A percentile compares a stretch with the other conserved stretches of the same genome.
Evolutionary conservation across 2,113 vertebrate species (phyloP).

Genomic region (Asarcornis scutulata): DNA sequence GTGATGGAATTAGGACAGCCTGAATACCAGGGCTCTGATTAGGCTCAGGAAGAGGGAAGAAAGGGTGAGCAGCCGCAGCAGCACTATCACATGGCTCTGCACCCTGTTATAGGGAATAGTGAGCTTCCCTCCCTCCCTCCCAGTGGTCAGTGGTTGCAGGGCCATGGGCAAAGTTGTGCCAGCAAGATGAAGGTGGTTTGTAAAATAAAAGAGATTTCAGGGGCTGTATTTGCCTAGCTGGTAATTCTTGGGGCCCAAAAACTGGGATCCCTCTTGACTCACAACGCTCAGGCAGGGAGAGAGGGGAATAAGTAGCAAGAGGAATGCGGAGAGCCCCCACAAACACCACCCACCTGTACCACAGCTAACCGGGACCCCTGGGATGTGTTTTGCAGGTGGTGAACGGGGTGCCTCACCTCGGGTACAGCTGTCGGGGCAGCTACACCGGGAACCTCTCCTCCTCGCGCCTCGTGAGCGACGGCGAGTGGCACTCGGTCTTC

Average conservation of each 20-base stretch:
- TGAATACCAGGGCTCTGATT: background rate
- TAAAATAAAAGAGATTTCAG: background rate
- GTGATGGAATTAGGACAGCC: background rate
- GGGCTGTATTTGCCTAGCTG: background rate
- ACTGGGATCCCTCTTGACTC: background rate
- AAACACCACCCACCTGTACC: background rate
- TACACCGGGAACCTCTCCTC: conserved; percentile 68
- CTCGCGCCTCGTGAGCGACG: conserved; percentile 74
- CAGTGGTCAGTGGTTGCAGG: background rate
- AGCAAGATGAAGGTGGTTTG: background rate
- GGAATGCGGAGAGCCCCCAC: background rate
- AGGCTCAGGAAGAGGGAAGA: background rate
- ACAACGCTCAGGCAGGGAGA: background rate
- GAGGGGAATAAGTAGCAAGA: background rate
- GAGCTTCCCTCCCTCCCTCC: background rate
- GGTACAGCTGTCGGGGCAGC: conserved; percentile 77
- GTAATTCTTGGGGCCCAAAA: background rate
- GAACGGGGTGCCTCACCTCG: conserved; percentile 79
- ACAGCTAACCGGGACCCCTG: background rate
- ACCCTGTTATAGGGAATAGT: background rate
- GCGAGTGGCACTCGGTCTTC: conserved; percentile 84
- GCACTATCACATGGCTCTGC: background rate
- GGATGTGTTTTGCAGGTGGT: conserved; percentile 78
- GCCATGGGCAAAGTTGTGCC: accelerated
- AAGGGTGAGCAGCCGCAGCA: background rate